These are phyloP conservation scores for Albula glossodonta DNA, from an alignment of 2,113 vertebrate species.

Conservation along the genomic window DNA sequence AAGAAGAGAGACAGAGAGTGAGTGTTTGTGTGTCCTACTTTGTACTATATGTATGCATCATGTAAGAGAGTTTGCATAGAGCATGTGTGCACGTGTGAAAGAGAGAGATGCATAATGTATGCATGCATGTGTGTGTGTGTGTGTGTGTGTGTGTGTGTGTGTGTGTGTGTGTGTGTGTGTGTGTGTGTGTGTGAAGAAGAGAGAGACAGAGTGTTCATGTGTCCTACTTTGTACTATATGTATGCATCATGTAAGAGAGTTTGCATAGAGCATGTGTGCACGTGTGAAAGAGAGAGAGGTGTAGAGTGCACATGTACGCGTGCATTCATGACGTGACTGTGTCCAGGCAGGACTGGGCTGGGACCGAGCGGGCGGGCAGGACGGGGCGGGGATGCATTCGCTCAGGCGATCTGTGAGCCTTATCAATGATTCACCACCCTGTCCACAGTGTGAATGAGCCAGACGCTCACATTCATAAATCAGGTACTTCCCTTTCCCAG, in stretches of 20 bases:
- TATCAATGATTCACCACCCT: conserved; percentile 38
- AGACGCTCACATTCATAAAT: conserved; percentile 25
- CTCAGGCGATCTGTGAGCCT: conserved; percentile 21
- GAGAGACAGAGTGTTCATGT: background rate
- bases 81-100: conserved; percentile 7
- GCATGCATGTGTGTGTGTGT: background rate
- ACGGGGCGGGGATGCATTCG: background rate
- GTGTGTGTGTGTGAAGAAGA: conserved; percentile 6
- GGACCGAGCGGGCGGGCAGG: background rate
- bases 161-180: background rate
- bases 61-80: background rate
- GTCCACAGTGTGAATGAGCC: conserved; percentile 32
- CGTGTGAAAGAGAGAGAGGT: no score
- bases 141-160: conserved; percentile 7
- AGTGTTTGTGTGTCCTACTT: background rate
- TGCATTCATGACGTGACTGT: background rate
- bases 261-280: no score
- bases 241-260: no score
- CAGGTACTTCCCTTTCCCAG: conserved; percentile 16
- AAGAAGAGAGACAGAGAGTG: background rate
- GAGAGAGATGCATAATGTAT: background rate
- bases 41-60: background rate
- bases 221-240: background rate
- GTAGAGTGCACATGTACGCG: no score
- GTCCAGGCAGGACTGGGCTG: background rate